Percentiles rank a stretch among this genome's conserved stretches.
Evolutionary conservation across 2,113 vertebrate genomes (phyloP).

Genomic region (Trichomycterus rosablanca): DNA sequence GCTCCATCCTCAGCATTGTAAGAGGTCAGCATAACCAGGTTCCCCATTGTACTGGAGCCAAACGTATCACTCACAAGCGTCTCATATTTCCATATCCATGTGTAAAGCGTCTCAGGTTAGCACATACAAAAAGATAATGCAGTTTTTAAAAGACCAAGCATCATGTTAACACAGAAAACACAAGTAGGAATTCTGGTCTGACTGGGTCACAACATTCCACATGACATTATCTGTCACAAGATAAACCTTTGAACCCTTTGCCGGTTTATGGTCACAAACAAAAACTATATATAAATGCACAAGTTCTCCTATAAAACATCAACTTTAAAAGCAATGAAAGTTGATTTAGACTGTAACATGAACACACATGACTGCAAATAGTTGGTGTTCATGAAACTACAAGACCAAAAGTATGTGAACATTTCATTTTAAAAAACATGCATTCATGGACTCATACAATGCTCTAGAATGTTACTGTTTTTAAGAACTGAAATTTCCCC

Average conservation of each 20-base stretch:
- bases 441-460: too few relatives aligned
- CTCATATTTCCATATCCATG: conserved; percentile 29
- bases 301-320: too few relatives aligned
- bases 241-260: conserved; percentile 37
- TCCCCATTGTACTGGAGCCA: conserved; percentile 37
- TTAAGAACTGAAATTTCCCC: too few relatives aligned
- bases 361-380: not conserved
- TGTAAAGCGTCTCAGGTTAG: not conserved
- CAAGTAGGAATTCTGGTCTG: conserved; percentile 24
- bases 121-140: conserved; percentile 6
- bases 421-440: too few relatives aligned
- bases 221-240: conserved; percentile 40
- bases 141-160: not conserved
- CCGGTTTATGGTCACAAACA: conserved; percentile 22
- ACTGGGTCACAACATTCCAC: conserved; percentile 21
- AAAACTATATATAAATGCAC: not conserved
- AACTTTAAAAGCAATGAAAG: too few relatives aligned
- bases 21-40: conserved; percentile 28
- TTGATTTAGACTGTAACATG: too few relatives aligned
- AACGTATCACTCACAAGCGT: conserved; percentile 11
- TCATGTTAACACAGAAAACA: conserved; percentile 1
- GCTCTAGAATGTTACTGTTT: too few relatives aligned
- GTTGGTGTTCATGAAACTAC: not conserved
- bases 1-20: conserved; percentile 18
- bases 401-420: too few relatives aligned